Conservation (phyloP, 2,113 vertebrate species). For the Odontesthes bonariensis region DNA sequence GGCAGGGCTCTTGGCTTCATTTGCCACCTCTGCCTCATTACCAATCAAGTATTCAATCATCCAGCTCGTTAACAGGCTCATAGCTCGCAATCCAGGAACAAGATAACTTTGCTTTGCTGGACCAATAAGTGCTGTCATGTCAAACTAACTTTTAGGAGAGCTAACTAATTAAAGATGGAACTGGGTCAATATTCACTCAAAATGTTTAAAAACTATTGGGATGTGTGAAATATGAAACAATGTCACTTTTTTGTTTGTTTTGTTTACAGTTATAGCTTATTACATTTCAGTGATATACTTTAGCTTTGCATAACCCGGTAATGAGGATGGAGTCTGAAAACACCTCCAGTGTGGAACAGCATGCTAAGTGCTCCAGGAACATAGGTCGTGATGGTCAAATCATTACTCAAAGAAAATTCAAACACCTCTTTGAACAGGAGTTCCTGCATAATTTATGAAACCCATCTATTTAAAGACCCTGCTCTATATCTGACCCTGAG, state of each 20-base stretch:
- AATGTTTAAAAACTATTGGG: constrained; percentile 6
- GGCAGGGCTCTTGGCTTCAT: constrained; percentile 49
- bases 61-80: constrained; percentile 57
- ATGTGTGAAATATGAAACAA: no score
- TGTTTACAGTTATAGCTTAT: background rate
- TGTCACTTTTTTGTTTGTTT: background rate
- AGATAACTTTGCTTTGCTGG: constrained; percentile 21
- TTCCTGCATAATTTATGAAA: constrained; percentile 56
- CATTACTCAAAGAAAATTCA: constrained; percentile 46
- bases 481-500: constrained; percentile 46
- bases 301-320: background rate
- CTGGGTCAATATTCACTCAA: constrained; percentile 31
- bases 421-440: constrained; percentile 43
- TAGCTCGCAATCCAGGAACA: constrained; percentile 49
- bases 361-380: background rate
- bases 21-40: constrained; percentile 52
- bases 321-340: background rate
- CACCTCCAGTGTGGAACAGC: background rate
- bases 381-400: constrained; percentile 20
- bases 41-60: constrained; percentile 63
- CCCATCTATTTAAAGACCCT: constrained; percentile 39
- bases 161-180: constrained; percentile 16
- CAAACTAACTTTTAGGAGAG: constrained; percentile 39
- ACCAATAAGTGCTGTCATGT: constrained; percentile 44
- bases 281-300: background rate